These are phyloP conservation scores for Mus spicilegus DNA, from an alignment of 2,113 vertebrate genomes.

Conservation along the genomic window DNA sequence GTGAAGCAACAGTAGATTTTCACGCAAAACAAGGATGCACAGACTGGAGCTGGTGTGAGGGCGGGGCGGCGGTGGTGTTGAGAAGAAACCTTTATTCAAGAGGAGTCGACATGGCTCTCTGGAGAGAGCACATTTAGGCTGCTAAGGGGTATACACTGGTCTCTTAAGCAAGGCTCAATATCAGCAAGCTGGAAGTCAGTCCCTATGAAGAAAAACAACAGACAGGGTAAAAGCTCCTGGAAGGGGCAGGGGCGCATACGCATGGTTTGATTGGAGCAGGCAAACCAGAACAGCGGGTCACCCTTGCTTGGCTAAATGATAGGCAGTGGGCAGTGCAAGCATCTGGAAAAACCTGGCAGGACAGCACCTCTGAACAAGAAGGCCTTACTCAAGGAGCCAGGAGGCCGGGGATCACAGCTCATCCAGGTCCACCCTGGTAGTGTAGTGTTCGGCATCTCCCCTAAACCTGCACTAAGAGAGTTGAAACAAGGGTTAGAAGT, in stretches of 20 bases:
- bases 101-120: neutral
- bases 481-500: neutral
- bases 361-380: neutral
- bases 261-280: neutral
- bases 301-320: neutral
- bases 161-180: conserved; percentile 8
- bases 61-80: neutral
- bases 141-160: neutral
- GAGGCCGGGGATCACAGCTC: neutral
- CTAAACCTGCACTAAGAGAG: neutral
- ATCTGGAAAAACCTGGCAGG: neutral
- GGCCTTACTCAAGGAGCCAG: neutral
- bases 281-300: neutral
- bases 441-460: neutral
- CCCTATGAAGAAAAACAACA: conserved; percentile 38
- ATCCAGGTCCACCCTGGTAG: neutral
- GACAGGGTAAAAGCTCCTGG: neutral
- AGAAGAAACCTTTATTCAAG: neutral
- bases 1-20: conserved; percentile 19
- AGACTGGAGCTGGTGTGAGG: conserved; percentile 12
- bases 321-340: neutral
- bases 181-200: conserved; percentile 30
- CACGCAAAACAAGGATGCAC: conserved; percentile 3
- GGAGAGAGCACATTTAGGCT: conserved; percentile 15
- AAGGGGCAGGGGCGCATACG: too few relatives aligned